Conservation (phyloP, 2,113 vertebrate genomes). For the Chroicocephalus ridibundus region DNA sequence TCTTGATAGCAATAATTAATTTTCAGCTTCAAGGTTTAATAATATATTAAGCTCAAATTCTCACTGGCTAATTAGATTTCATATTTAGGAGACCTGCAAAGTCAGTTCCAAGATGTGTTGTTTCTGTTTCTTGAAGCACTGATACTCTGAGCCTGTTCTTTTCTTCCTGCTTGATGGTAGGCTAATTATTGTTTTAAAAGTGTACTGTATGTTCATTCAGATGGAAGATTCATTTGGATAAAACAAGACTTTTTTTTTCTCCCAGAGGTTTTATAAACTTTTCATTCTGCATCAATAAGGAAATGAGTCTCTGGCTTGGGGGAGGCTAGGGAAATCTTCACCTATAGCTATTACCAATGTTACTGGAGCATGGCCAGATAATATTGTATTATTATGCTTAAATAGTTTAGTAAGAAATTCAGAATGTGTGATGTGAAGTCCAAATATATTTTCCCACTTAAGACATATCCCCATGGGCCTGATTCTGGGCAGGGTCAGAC, state of each 20-base stretch:
- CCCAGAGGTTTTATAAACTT: background rate
- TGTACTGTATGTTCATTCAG: background rate
- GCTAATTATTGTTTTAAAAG: constrained; percentile 31
- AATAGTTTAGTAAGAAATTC: background rate
- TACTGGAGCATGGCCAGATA: background rate
- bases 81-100: constrained; percentile 10
- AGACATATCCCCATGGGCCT: background rate
- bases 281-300: background rate
- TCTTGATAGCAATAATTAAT: constrained; percentile 43
- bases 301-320: background rate
- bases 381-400: background rate
- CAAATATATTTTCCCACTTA: background rate
- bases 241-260: background rate
- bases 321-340: background rate
- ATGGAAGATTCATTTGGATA: background rate
- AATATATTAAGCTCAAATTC: constrained; percentile 25
- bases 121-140: background rate
- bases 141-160: background rate
- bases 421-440: background rate
- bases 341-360: background rate
- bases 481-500: background rate
- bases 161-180: background rate
- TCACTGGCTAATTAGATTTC: constrained; percentile 17
- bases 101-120: background rate
- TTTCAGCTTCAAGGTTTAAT: constrained; percentile 38